These are phyloP conservation scores for Sylvia borin DNA, from an alignment of 2,797 vertebrate species.

Conservation along the genomic window DNA sequence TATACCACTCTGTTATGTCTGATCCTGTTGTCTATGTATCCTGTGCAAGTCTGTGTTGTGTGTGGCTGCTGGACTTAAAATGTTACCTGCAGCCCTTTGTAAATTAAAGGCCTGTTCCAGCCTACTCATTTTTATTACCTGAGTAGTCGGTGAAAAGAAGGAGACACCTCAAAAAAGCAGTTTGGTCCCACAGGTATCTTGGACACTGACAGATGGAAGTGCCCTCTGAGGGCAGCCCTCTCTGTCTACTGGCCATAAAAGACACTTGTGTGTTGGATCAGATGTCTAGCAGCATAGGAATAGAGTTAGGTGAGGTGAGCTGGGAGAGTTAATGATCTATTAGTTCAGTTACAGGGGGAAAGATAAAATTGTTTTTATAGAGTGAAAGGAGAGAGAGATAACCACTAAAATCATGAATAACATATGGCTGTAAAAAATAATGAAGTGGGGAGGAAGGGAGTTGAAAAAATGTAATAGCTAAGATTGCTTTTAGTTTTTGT, in stretches of 20 bases:
- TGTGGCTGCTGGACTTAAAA: not conserved
- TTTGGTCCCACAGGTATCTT: not conserved
- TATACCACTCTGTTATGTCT: fast-evolving
- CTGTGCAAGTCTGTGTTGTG: not conserved
- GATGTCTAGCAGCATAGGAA: not conserved
- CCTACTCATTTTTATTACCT: not conserved
- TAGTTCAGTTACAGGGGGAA: not conserved
- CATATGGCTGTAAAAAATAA: conserved; percentile 8
- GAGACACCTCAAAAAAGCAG: not conserved
- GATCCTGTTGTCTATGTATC: not conserved
- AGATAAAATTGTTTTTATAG: not conserved
- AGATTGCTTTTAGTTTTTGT: not conserved
- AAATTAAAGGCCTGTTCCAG: not conserved
- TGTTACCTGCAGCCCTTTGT: not conserved
- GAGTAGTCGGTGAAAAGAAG: not conserved
- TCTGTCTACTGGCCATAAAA: not conserved
- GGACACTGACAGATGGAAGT: not conserved
- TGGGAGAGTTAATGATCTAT: not conserved
- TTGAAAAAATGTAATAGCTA: not conserved
- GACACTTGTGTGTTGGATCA: not conserved
- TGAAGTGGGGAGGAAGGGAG: not conserved
- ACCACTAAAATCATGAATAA: not conserved
- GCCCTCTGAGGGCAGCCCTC: not conserved
- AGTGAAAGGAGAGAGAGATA: not conserved
- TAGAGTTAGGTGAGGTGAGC: not conserved